A percentile compares a stretch with the other conserved stretches of the same genome.
Conservation (phyloP, 2,113 vertebrate species). For the Gulo gulo region DNA sequence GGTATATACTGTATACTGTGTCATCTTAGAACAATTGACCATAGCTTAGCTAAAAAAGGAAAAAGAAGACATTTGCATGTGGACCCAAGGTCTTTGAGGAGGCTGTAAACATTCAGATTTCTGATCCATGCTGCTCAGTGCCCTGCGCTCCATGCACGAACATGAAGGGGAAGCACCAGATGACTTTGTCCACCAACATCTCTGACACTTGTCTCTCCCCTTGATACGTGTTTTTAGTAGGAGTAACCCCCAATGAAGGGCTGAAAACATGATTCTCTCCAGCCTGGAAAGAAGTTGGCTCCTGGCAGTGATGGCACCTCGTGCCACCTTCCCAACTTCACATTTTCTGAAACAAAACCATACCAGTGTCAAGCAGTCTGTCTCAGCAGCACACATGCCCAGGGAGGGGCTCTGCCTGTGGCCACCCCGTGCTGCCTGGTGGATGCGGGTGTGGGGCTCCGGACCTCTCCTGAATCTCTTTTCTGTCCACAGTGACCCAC, state of each 20-base stretch:
- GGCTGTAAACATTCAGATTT: neutral
- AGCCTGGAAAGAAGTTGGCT: rapidly evolving
- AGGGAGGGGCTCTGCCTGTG: neutral
- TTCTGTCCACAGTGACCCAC: neutral
- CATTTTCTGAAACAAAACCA: neutral
- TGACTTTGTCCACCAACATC: too few relatives aligned
- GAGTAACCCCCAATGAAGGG: rapidly evolving
- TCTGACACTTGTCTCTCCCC: neutral
- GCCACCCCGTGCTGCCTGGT: too few relatives aligned
- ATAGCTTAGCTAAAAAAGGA: neutral
- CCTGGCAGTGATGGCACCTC: neutral
- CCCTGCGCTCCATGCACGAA: rapidly evolving
- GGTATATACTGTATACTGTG: neutral
- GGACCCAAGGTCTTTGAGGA: neutral
- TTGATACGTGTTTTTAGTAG: neutral
- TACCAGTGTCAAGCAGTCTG: neutral
- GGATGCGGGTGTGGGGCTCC: rapidly evolving
- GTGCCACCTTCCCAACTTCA: neutral
- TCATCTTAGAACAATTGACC: neutral
- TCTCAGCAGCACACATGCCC: neutral
- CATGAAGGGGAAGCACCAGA: neutral
- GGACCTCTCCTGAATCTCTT: neutral
- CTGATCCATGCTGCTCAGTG: rapidly evolving
- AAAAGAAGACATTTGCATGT: too few relatives aligned
- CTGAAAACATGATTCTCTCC: neutral